A percentile compares a stretch with the other conserved stretches of the same genome.
phyloP scores from a whole-genome alignment of 2,797 vertebrate species.

The Melanotaenia nigrans region DNA sequence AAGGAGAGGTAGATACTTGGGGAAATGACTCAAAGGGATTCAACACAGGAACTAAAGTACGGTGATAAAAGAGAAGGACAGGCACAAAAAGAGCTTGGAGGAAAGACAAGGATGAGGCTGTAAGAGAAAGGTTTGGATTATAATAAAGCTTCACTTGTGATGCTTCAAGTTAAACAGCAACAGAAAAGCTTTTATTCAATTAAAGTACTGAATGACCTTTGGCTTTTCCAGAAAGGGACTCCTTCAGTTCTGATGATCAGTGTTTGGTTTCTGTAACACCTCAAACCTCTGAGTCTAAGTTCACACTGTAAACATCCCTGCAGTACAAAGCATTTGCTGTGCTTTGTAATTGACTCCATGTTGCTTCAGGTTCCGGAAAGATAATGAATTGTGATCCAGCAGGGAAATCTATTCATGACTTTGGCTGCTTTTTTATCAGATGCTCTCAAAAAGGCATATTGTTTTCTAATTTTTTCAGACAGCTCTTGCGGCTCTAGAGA shows the following conservation, averaged over 20 bases:
- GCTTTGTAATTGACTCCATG: not conserved
- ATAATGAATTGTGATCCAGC: not conserved
- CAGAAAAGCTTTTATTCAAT: too few relatives aligned
- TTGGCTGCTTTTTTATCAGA: not conserved
- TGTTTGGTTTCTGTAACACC: too few relatives aligned
- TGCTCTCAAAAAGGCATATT: not conserved
- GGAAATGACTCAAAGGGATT: slow-evolving; percentile 41
- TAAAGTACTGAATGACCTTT: not conserved
- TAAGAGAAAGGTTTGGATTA: not conserved
- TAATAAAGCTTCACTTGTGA: not conserved
- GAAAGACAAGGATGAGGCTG: not conserved
- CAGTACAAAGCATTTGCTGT: too few relatives aligned
- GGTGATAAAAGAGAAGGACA: slow-evolving; percentile 24
- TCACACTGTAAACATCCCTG: too few relatives aligned
- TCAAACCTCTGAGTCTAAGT: too few relatives aligned
- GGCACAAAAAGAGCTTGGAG: not conserved
- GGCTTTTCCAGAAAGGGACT: not conserved
- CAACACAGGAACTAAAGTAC: slow-evolving; percentile 19
- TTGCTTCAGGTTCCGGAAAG: not conserved
- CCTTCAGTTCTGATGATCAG: too few relatives aligned
- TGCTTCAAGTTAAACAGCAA: not conserved
- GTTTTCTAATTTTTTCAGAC: not conserved
- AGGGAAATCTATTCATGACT: not conserved
- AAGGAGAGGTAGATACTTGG: slow-evolving; percentile 17
- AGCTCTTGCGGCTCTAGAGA: not conserved